These are phyloP conservation scores for Bubo scandiacus DNA, from an alignment of 2,113 vertebrate genomes.

Conservation along the genomic window DNA sequence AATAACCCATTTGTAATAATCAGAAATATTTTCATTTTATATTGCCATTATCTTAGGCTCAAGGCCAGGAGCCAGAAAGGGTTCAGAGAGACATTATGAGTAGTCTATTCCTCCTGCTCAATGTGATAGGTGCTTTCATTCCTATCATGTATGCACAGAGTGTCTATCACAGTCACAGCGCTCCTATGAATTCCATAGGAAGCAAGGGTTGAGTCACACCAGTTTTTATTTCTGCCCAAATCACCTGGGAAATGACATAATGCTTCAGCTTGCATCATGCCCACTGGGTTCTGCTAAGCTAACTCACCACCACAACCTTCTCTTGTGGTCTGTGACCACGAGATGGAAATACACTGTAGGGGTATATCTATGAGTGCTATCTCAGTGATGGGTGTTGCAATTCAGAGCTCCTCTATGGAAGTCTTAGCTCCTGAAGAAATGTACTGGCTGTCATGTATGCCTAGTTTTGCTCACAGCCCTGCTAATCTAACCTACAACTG, in stretches of 20 bases:
- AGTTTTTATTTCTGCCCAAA: neutral
- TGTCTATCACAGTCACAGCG: neutral
- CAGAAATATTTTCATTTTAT: neutral
- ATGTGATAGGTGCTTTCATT: rapidly evolving
- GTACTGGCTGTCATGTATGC: rapidly evolving
- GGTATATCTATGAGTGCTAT: neutral
- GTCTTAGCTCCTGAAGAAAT: neutral
- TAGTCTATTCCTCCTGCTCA: neutral
- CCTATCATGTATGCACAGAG: neutral
- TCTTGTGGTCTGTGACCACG: neutral
- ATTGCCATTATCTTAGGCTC: neutral
- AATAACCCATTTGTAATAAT: neutral
- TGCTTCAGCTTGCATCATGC: neutral
- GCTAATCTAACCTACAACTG: neutral
- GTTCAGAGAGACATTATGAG: neutral
- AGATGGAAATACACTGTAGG: neutral
- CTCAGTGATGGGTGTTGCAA: neutral
- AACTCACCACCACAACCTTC: neutral
- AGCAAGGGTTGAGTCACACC: neutral
- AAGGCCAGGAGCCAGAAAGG: neutral
- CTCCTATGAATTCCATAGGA: neutral
- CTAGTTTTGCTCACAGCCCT: neutral
- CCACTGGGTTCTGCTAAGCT: neutral
- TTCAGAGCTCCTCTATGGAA: neutral
- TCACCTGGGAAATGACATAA: neutral